These are phyloP conservation scores for Yponomeuta cagnagella DNA, from an alignment of 2,888 invertebrate species.

Conservation along the genomic window DNA sequence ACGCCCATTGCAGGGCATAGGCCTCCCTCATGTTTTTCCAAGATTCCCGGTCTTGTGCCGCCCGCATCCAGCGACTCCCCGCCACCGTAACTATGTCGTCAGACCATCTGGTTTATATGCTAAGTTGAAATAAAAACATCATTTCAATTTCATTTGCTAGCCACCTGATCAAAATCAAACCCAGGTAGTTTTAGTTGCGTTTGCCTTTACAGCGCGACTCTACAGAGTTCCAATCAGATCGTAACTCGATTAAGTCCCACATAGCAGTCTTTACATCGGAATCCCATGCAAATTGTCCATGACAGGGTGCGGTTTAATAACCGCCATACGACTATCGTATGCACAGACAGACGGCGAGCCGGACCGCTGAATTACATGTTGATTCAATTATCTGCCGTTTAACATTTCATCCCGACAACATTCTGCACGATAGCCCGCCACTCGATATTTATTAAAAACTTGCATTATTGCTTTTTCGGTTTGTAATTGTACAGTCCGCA, in stretches of 20 bases:
- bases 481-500: too few relatives aligned
- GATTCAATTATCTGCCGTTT: conserved; percentile 47
- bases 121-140: too few relatives aligned
- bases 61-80: too few relatives aligned
- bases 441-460: background rate
- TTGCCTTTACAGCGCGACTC: background rate
- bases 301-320: conserved; percentile 58
- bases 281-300: conserved; percentile 48
- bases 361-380: conserved; percentile 25
- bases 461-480: background rate
- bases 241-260: background rate
- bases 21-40: too few relatives aligned
- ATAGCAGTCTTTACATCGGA: conserved; percentile 32
- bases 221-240: background rate
- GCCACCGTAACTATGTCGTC: too few relatives aligned
- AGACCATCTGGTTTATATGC: too few relatives aligned
- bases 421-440: background rate
- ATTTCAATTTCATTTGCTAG: too few relatives aligned
- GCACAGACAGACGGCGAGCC: conserved; percentile 31
- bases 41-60: too few relatives aligned
- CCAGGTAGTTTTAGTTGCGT: too few relatives aligned
- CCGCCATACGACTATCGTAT: conserved; percentile 35
- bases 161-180: too few relatives aligned
- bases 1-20: too few relatives aligned
- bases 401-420: conserved; percentile 8